Evolutionary conservation across 2,888 invertebrate genomes (phyloP), one percentile per base, ranked within the genome.

Genomic region (Endotricha flammealis): DNA sequence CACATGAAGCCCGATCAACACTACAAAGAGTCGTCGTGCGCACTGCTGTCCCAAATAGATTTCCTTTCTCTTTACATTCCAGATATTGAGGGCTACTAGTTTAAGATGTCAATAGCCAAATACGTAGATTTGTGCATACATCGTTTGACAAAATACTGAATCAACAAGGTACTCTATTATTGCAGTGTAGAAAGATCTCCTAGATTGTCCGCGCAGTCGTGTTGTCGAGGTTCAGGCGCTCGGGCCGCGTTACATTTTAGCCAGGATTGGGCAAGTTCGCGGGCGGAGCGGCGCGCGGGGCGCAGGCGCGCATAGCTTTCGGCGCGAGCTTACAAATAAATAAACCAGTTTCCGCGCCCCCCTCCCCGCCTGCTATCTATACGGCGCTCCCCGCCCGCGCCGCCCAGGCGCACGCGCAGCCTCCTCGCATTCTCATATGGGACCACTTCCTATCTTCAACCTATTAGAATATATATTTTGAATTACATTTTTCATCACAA

Each of bases 281-380:
- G 25, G 34, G 46, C 23, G 16, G 40, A 32, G 38, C 10, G 38
- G 25, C 37, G 34, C 16, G 39, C 31, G 29, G 31, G 31, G 39
- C 27, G 44, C 41, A 36, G 27, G 41, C 9, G 41, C 32, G 53
- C 54, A 53, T 49, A 65, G 70, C 69, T 74, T 71, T 71, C 67
- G 75, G 72, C 61, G 56, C 48, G 51, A 60, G 62, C 64, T 64
- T 59, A 73, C 78, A 68, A 70, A 76, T 64, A 77, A 73, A 72
- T 61, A 77, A 82, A 80, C 82, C 78, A 60, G 80, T 80, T 77
- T 50, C 55, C 42, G 44, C 44, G 38, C 51, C 39, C 40, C 44
- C 45, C 39, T 40, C 41, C 42, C 47, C 38, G n/a, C 34, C 17
- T 27, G 9, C 27, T 34, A 27, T 33, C 34, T 28, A 28, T 34